These are phyloP conservation scores for Hirtodrosophila histrioides DNA, from an alignment of 2,888 invertebrate species.

Conservation along the genomic window DNA sequence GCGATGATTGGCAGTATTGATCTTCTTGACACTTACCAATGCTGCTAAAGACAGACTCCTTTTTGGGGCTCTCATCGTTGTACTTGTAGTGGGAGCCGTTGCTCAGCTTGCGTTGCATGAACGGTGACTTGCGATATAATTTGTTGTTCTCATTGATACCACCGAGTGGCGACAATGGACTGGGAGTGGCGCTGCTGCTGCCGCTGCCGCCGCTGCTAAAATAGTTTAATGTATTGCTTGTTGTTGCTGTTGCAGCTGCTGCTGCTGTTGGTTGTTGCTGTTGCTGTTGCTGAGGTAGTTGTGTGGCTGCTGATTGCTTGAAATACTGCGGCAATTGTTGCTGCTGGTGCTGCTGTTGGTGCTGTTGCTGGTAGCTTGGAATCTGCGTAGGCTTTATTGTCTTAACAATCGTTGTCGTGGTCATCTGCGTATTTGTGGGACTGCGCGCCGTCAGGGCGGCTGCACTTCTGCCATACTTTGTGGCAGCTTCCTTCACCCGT, in stretches of 20 bases:
- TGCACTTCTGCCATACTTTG: constrained; percentile 53
- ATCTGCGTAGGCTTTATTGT: constrained; percentile 82
- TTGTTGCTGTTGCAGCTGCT: constrained; percentile 44
- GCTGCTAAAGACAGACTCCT: constrained; percentile 83
- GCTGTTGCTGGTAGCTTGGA: constrained; percentile 81
- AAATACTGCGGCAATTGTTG: constrained; percentile 64
- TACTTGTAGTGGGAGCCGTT: constrained; percentile 69
- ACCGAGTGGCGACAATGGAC: constrained; percentile 57
- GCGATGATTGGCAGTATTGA: too few relatives aligned
- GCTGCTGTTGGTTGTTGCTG: constrained; percentile 30
- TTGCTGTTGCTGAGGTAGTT: constrained; percentile 66
- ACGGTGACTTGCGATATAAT: constrained; percentile 83
- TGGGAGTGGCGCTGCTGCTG: constrained; percentile 40
- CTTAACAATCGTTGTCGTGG: constrained; percentile 45
- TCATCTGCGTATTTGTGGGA: constrained; percentile 64
- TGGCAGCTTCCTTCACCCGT: constrained; percentile 17
- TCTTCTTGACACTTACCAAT: constrained; percentile 70
- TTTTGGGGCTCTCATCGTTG: constrained; percentile 82
- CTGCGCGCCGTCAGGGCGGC: constrained; percentile 36
- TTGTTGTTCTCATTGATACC: constrained; percentile 59
- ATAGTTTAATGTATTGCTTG: constrained; percentile 58
- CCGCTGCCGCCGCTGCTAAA: constrained; percentile 51
- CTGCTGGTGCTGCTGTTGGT: constrained; percentile 58
- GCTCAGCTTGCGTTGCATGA: constrained; percentile 82
- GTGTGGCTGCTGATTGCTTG: constrained; percentile 74